Evolutionary conservation across 2,888 invertebrate genomes (phyloP).

Genomic region (Lycia hirtaria): DNA sequence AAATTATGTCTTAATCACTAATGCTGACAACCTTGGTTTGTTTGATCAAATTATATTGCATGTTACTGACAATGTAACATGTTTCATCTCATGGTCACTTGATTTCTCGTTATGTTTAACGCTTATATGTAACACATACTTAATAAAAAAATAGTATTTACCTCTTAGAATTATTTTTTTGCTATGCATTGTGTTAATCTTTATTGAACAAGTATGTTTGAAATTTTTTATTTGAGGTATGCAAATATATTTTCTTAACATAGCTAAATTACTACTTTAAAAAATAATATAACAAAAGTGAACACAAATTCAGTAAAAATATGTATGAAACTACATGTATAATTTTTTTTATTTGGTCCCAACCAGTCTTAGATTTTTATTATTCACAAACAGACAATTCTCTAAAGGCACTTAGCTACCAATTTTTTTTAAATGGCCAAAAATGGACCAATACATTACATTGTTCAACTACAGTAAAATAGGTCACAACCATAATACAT

Average conservation of each 20-base stretch:
- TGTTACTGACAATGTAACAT: background rate
- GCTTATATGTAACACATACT: too few species aligned
- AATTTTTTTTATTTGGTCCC: slow-evolving; percentile 23
- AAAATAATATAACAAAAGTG: slow-evolving; percentile 9
- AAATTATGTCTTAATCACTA: slow-evolving; percentile 3
- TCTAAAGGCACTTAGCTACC: background rate
- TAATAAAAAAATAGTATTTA: too few species aligned
- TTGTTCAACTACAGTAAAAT: slow-evolving; percentile 11
- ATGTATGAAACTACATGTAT: background rate
- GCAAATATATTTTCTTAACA: background rate
- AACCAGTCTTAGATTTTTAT: slow-evolving; percentile 19
- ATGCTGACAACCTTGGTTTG: background rate
- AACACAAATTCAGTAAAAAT: slow-evolving; percentile 16
- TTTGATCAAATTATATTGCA: slow-evolving; percentile 1
- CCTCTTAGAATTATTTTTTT: too few species aligned
- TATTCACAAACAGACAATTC: slow-evolving; percentile 4
- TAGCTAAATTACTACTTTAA: slow-evolving; percentile 6
- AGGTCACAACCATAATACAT: slow-evolving; percentile 31
- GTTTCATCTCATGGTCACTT: background rate
- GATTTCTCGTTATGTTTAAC: too few species aligned
- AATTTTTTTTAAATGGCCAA: background rate
- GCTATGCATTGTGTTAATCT: too few species aligned
- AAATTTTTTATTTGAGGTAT: slow-evolving; percentile 10
- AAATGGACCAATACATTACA: background rate
- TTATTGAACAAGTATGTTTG: too few species aligned